Evolutionary conservation across 2,888 invertebrate genomes (phyloP).

Genomic region (Lacanobia oleracea): DNA sequence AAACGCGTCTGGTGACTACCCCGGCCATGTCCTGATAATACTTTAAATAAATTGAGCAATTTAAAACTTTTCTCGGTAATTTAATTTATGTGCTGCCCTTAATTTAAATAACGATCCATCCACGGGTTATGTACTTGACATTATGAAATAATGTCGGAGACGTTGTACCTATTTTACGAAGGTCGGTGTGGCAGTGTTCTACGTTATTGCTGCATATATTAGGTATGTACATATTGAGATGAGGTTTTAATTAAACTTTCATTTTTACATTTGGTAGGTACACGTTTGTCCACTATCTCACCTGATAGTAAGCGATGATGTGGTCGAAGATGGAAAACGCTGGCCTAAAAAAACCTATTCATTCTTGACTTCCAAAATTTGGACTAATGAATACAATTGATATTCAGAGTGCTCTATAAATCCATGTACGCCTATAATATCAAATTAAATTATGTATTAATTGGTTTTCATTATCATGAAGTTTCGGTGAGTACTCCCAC

Average conservation of each 20-base stretch:
- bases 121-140: constrained; percentile 39
- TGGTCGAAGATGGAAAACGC: too few relatives aligned
- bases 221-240: neutral
- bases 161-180: constrained; percentile 7
- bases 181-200: neutral
- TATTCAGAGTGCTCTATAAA: neutral
- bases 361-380: neutral
- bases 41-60: constrained; percentile 58
- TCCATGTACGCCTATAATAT: neutral
- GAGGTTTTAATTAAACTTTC: neutral
- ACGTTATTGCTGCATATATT: neutral
- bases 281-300: too few relatives aligned
- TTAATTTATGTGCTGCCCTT: constrained; percentile 52
- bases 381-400: neutral
- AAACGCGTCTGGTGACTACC: constrained; percentile 38
- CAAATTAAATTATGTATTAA: neutral
- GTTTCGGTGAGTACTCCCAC: constrained; percentile 5
- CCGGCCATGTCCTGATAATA: constrained; percentile 50
- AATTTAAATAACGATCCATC: constrained; percentile 56
- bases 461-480: constrained; percentile 19
- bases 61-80: constrained; percentile 55
- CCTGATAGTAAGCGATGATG: too few relatives aligned
- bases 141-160: constrained; percentile 34
- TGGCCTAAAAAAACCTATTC: too few relatives aligned
- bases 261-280: too few relatives aligned